Evolutionary conservation across 2,113 vertebrate genomes (phyloP), one percentile per base, ranked within the genome.

Genomic region (Sclerurus mexicanus): DNA sequence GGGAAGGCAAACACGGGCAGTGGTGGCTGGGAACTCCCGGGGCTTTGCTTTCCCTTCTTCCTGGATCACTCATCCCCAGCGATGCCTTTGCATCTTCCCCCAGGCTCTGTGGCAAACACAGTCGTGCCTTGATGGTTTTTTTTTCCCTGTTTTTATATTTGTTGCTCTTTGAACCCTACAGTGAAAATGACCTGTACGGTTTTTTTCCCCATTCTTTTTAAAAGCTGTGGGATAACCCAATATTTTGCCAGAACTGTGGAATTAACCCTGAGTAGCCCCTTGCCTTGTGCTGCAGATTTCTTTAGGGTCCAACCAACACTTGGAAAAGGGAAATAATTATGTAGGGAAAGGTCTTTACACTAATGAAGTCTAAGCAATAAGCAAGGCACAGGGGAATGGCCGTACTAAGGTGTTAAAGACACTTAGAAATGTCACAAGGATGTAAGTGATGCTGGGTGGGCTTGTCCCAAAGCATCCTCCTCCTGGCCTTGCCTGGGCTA

Each of bases 371-470:
- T 16, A 21, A 73, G 20, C 6, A 40, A 37, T 37, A 52, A 64
- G 28, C 23, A 37, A 21, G 68, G 53, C 7, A 0, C 14, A 4
- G 27, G 60, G 55, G 66, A 30, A 27, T 33, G 9, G 39, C 22
- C 0, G 0, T 5, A 3, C 3, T 37, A 1, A 56, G 67, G 35
- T 24, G 3, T 20, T 37, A 12, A 42, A 31, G 23, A 18, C 0
- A 0, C 31, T 46, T 44, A 9, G 62, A 27, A 30, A 13, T 17
- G 9, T 2, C 27, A 11, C 21, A 6, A 4, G 31, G 49, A 2
- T 10, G 1, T 3, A 22, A 37, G 9, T 13, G 35, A 7, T 31
- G 59, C 58, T 49, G 35, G 33, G 0, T 23, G 50, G 52, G 24
- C 33, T 92, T 8, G 37, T 71, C 40, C 31, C 17, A 1, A 5